Evolutionary conservation across 2,113 vertebrate genomes (phyloP), one percentile per base, ranked within the genome.

Genomic region (Lagenorhynchus albirostris): DNA sequence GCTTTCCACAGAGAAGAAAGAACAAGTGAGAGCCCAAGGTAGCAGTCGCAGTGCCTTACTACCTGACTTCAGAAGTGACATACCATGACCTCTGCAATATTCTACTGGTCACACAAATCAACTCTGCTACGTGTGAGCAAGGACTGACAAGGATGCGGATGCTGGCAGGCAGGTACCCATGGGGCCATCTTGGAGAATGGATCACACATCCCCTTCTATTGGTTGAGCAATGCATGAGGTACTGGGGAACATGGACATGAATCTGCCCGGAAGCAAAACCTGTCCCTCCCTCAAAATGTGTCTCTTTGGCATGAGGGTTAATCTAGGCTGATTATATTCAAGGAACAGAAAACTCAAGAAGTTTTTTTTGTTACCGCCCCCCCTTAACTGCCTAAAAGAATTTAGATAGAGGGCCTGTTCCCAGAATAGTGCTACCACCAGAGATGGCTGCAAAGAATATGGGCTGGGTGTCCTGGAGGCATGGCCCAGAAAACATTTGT

Each of bases 141-240:
- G 5, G 21, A 5, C 0, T 17, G 55, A 74, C 1, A 8, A 67
- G 25, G 41, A n/a, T 20, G 17, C 5, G 10, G 23, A 74, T 0
- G 29, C 8, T 7, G 23, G 33, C 9, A 87, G 12, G 25, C 31
- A 31, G 4, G 25, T 12, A 67, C 25, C 31, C 3, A 4, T 12
- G 17, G 25, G 25, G 1, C 21, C 85, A n/a, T 62, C 18, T 33
- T 15, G 21, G 55, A 74, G 13, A 4, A 29, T 38, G 74, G 71
- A 36, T 55, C 29, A 26, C 55, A 20, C 9, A 53, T n/a, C 14
- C 18, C 63, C 25, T 58, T 79, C 25, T 14, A 36, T 1, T 26
- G 31, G 36, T 33, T 38, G 36, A 90, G 31, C 33, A 53, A 17
- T 11, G 44, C 53, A 17, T 1, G 1, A 15, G 50, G n/a, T 53